Conservation (phyloP, 2,888 invertebrate species). For the Thelaira solivaga region DNA sequence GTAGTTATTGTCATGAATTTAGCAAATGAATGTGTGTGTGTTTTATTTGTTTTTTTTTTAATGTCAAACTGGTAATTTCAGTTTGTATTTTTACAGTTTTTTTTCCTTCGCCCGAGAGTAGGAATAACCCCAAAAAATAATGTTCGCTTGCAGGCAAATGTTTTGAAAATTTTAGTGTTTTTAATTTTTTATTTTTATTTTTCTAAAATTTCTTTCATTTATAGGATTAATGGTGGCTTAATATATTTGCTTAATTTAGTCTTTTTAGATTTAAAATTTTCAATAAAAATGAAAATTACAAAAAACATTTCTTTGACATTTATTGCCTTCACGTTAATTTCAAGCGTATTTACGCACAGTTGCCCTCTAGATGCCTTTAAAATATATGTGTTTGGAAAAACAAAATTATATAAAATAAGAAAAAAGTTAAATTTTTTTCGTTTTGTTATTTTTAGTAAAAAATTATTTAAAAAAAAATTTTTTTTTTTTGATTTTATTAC, state of each 20-base stretch:
- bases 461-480: not conserved
- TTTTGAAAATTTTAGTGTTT: no score
- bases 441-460: not conserved
- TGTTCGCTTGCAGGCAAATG: no score
- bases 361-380: conserved; percentile 35
- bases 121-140: no score
- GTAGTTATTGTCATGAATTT: conserved; percentile 51
- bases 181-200: no score
- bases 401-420: not conserved
- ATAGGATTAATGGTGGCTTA: conserved; percentile 41
- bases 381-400: not conserved
- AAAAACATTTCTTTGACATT: conserved; percentile 47
- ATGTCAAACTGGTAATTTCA: no score
- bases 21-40: no score
- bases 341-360: conserved; percentile 46
- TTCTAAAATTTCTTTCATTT: no score
- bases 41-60: no score
- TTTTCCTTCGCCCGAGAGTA: no score
- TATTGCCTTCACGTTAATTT: conserved; percentile 50
- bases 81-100: no score
- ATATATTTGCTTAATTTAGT: conserved; percentile 1
- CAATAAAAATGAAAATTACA: conserved; percentile 6
- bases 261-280: not conserved
- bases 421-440: not conserved
- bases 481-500: no score